A percentile compares a stretch with the other conserved stretches of the same genome.
Evolutionary conservation across 2,888 invertebrate species (phyloP).

Genomic region (Andrena bucephala): DNA sequence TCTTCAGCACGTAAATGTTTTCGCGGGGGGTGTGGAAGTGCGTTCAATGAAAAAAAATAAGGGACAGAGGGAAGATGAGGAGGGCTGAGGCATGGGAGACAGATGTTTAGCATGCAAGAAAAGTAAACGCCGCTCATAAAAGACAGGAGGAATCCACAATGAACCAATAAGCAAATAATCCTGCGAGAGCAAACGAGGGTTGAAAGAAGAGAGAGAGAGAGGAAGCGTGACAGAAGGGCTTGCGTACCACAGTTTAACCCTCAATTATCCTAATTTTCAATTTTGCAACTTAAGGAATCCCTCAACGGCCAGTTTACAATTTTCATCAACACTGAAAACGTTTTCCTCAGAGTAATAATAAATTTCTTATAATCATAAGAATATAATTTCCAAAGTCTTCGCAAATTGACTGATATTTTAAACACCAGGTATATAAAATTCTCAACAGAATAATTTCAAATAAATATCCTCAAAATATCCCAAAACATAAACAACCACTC

Average conservation of each 20-base stretch:
- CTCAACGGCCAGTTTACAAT: no score
- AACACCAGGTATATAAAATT: no score
- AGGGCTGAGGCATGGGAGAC: conserved; percentile 41
- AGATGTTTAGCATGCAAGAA: conserved; percentile 73
- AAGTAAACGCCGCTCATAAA: conserved; percentile 74
- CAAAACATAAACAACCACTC: no score
- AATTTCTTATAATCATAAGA: neutral
- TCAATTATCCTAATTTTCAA: conserved; percentile 20
- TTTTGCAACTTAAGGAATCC: conserved; percentile 6
- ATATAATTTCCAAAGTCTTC: neutral
- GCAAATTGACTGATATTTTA: no score
- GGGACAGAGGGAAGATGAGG: conserved; percentile 2
- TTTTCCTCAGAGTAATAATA: neutral
- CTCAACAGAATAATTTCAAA: no score
- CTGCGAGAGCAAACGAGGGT: conserved; percentile 57
- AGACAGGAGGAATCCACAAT: conserved; percentile 79
- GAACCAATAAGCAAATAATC: conserved; percentile 79
- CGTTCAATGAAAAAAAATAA: neutral
- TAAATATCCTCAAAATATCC: no score
- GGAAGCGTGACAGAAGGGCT: conserved; percentile 13
- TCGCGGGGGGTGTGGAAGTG: conserved; percentile 6
- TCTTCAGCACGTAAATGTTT: neutral
- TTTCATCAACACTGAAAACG: neutral
- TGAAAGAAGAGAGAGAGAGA: conserved; percentile 18
- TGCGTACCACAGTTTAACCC: conserved; percentile 21